A percentile compares a stretch with the other conserved stretches of the same genome.
Evolutionary conservation across 2,113 vertebrate genomes (phyloP).

Genomic region (Laticauda laticaudata): DNA sequence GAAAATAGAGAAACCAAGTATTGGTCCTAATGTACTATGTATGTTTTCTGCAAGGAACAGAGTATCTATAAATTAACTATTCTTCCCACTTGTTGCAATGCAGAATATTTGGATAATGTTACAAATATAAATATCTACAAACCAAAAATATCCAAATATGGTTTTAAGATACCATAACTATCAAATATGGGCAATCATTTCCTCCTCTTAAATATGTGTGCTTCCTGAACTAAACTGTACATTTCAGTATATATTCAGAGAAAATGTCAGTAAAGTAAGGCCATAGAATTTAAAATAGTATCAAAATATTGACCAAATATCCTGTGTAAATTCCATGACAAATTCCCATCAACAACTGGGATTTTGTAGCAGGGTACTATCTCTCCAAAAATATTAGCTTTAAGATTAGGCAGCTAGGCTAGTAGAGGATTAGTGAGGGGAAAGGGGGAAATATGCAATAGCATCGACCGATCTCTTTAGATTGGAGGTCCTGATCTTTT

Average conservation of each 20-base stretch:
- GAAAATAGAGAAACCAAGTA: neutral
- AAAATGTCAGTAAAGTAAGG: neutral
- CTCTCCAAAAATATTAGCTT: neutral
- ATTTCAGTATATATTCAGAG: neutral
- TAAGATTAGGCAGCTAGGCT: neutral
- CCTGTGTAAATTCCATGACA: neutral
- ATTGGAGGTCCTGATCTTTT: neutral
- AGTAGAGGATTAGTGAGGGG: neutral
- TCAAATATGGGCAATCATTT: neutral
- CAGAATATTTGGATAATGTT: neutral
- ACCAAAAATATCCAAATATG: neutral
- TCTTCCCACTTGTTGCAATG: neutral
- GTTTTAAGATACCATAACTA: neutral
- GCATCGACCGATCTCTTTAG: neutral
- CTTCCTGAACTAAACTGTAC: neutral
- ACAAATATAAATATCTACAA: neutral
- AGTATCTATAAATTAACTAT: neutral
- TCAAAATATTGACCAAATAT: neutral
- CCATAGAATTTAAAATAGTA: neutral
- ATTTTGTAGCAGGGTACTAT: neutral
- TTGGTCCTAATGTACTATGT: neutral
- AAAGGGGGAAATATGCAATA: neutral
- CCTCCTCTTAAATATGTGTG: neutral
- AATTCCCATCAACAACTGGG: neutral
- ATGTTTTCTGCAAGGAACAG: neutral